Evolutionary conservation across 2,888 invertebrate genomes (phyloP).

Genomic region (Lepetodrilus schrolli): DNA sequence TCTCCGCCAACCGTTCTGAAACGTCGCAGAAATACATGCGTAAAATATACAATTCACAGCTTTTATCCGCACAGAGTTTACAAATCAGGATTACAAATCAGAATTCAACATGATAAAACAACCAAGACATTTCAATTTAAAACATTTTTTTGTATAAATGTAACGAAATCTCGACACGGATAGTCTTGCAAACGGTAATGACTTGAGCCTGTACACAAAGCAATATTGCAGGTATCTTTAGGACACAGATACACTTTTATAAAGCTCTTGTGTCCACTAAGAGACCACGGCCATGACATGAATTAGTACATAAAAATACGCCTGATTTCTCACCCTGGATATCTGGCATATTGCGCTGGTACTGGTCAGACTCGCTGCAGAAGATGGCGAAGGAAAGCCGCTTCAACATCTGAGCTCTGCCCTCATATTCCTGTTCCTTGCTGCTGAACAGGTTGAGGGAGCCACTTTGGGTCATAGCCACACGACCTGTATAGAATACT

Average conservation of each 20-base stretch:
- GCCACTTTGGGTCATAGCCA: slow-evolving; percentile 85
- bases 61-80: no score
- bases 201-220: no score
- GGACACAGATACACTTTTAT: no score
- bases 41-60: not conserved
- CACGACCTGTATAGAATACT: slow-evolving; percentile 80
- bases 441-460: slow-evolving; percentile 87
- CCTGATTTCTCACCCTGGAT: slow-evolving; percentile 88
- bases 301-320: no score
- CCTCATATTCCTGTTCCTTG: slow-evolving; percentile 89
- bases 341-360: slow-evolving; percentile 90
- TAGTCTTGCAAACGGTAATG: no score
- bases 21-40: slow-evolving; percentile 20
- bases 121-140: not conserved
- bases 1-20: slow-evolving; percentile 88
- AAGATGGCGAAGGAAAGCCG: slow-evolving; percentile 88
- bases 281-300: no score
- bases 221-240: no score
- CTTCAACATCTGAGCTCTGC: slow-evolving; percentile 86
- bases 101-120: no score
- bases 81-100: no score
- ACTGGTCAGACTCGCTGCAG: slow-evolving; percentile 90
- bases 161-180: no score
- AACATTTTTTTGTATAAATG: not conserved
- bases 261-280: no score